Evolutionary conservation across 2,113 vertebrate genomes (phyloP), one percentile per base, ranked within the genome.

Genomic region (Xiphophorus hellerii): DNA sequence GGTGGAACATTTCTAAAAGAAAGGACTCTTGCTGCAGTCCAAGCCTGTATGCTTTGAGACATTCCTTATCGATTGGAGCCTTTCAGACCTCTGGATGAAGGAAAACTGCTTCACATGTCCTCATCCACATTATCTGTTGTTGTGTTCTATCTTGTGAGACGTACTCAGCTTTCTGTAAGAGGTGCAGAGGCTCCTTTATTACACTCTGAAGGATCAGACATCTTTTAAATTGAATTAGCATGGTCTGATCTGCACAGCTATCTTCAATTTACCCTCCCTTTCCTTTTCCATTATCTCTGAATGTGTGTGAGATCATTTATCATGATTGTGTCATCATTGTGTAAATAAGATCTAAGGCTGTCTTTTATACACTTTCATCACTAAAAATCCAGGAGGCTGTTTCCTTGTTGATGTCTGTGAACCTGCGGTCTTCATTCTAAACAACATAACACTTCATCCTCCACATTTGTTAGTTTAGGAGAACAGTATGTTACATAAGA

Each of bases 181-280:
- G 82, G 66, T 63, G 67, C 64, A 35, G 44, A 71, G 37, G 78
- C 73, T 66, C 68, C 77, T 77, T 87, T 44, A 66, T 86, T 60
- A 61, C 66, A 71, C 66, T 67, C 67, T 69, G 58, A 74, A 76
- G 73, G 83, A 82, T 81, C 65, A 58, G 67, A 70, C 70, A 65
- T 81, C 77, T 76, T 78, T 80, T 84, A 76, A 90, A 90, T 90
- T 66, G 88, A 76, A 90, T 92, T 84, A 83, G 65, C 69, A 25
- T 74, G 65, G 72, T 51, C 44, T 58, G 61, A 83, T 83, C 63
- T 70, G 33, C 70, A 66, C 71, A 78, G 84, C 88, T 74, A 76
- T 62, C 48, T 80, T 69, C 66, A 67, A 85, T 90, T 85, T 84
- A 78, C 44, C 63, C 77, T 62, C 54, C 77, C 80, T 42, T 86